These are phyloP conservation scores for Microctenopoma stevenorrisi DNA, from an alignment of 2,797 vertebrate genomes.

Conservation along the genomic window DNA sequence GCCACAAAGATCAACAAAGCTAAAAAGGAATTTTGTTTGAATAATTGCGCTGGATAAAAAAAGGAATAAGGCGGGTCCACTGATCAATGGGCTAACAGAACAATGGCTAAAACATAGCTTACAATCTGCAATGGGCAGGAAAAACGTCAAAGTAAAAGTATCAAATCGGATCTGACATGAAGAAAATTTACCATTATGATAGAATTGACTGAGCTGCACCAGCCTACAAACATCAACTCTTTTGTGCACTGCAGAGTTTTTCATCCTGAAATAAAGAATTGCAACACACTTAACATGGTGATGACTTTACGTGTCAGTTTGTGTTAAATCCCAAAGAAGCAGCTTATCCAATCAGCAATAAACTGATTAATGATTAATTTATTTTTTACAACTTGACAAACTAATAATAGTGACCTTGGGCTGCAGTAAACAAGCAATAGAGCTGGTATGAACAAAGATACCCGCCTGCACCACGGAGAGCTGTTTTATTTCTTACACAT, in stretches of 20 bases:
- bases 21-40: too few relatives aligned
- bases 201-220: neutral
- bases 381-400: slow-evolving; percentile 44
- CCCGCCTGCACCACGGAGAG: neutral
- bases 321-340: slow-evolving; percentile 47
- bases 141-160: neutral
- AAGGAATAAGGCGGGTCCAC: too few relatives aligned
- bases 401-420: slow-evolving; percentile 53
- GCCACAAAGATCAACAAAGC: too few relatives aligned
- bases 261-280: slow-evolving; percentile 3
- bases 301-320: slow-evolving; percentile 36
- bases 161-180: neutral
- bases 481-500: neutral
- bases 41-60: too few relatives aligned
- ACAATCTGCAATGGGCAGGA: neutral
- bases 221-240: neutral
- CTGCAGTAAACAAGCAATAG: slow-evolving; percentile 40
- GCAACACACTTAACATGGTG: neutral
- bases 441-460: slow-evolving; percentile 24
- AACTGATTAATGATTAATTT: slow-evolving; percentile 64
- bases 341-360: slow-evolving; percentile 59
- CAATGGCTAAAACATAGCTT: too few relatives aligned
- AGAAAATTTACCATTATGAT: neutral
- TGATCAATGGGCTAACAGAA: too few relatives aligned
- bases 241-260: neutral